Evolutionary conservation across 2,888 invertebrate species (phyloP).

Genomic region (Lochmaea capreae): DNA sequence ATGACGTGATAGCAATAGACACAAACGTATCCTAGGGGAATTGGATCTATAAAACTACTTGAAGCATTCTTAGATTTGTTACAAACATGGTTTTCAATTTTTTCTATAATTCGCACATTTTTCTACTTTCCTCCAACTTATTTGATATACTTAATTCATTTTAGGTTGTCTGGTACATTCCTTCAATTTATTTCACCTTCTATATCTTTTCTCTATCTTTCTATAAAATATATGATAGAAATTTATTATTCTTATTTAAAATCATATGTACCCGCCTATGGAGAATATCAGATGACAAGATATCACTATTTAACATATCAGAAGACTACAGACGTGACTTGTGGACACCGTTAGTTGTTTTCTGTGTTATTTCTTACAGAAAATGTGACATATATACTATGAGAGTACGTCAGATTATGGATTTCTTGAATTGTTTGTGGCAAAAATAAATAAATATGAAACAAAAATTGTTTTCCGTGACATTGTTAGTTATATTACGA

Average conservation of each 20-base stretch:
- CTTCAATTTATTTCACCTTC: too few species aligned
- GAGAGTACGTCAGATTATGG: background rate
- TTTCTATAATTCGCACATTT: too few species aligned
- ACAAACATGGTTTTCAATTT: too few species aligned
- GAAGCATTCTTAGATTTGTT: too few species aligned
- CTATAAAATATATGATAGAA: too few species aligned
- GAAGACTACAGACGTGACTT: constrained; percentile 1
- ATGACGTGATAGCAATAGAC: constrained; percentile 21
- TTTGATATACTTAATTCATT: too few species aligned
- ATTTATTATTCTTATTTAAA: too few species aligned
- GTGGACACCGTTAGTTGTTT: constrained; percentile 10
- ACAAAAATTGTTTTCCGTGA: background rate
- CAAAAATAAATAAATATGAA: background rate
- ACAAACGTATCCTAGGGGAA: background rate
- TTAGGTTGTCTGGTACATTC: too few species aligned
- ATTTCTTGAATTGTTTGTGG: background rate
- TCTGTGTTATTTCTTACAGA: background rate
- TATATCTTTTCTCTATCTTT: too few species aligned
- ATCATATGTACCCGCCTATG: background rate
- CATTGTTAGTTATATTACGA: background rate
- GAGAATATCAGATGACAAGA: constrained; percentile 8
- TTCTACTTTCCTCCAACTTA: too few species aligned
- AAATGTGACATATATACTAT: constrained; percentile 1
- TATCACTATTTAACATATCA: constrained; percentile 8
- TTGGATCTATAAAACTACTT: too few species aligned